Conservation (phyloP, 2,888 invertebrate genomes). For the Agriopis aurantiaria region DNA sequence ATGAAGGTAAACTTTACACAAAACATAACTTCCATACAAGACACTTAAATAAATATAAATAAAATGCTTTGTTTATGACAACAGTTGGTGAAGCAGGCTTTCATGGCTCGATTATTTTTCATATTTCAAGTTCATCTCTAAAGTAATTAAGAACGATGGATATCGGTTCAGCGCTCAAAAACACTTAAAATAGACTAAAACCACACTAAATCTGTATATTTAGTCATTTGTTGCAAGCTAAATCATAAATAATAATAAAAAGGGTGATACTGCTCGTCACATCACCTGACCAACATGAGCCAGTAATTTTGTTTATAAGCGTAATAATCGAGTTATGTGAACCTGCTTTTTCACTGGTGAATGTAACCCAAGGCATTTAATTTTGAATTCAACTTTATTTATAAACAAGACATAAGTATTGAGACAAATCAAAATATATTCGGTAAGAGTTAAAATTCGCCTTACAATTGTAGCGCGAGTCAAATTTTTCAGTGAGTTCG, state of each 20-base stretch:
- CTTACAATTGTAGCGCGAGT: no score
- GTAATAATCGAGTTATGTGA: conserved; percentile 7
- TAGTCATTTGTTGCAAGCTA: no score
- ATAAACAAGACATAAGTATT: not conserved
- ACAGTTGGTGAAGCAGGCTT: conserved; percentile 53
- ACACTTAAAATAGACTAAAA: no score
- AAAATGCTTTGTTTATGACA: conserved; percentile 78
- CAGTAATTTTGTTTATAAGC: not conserved
- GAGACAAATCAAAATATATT: not conserved
- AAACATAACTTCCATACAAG: conserved; percentile 58
- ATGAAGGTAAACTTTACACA: conserved; percentile 57
- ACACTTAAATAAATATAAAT: conserved; percentile 53
- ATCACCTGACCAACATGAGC: no score
- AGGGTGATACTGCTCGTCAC: no score
- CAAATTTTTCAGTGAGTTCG: no score
- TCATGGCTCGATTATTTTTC: conserved; percentile 34
- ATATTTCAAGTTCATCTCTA: not conserved
- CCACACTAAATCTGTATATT: no score
- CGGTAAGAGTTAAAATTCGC: not conserved
- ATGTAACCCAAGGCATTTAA: not conserved
- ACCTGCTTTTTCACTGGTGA: conserved; percentile 12
- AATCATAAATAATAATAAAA: no score
- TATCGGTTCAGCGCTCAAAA: no score
- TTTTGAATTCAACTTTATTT: not conserved
- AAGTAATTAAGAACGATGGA: no score